Evolutionary conservation across 2,888 invertebrate species (phyloP), one percentile per base, ranked within the genome.

Genomic region (Pandemis corylana): DNA sequence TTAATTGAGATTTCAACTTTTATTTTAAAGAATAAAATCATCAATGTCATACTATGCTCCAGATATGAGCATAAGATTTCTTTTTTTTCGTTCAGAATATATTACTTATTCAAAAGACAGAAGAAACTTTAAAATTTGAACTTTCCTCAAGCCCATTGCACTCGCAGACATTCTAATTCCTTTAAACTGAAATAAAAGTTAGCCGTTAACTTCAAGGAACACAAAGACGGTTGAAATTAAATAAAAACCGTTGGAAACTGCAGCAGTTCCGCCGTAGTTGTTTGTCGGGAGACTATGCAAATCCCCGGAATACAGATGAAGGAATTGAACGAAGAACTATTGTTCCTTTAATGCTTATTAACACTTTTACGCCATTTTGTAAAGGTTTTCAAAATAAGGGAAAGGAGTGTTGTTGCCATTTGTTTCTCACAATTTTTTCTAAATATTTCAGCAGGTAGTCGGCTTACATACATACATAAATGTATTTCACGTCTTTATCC

Each of bases 131-230:
- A 9, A 56, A 20, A 56, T 20, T 20, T 7, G 53, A 20, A 56
- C 20, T 53, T 53, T 0, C 3, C 7, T 20, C 28, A 5, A 59
- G 59, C 28, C 59, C 59, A 59, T 59, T 59, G 59, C 59, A 59
- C 59, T 59, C 59, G 28, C 59, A 20, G 59, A 59, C 59, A 59
- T 59, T 28, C 59, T 59, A 59, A 59, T 59, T 59, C 28, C 28
- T 28, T 59, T 59, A 59, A 59, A 59, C 20, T 12, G 12, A 28
- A 59, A 59, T 59, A 59, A 59, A 59, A 59, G 28, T 59, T 28
- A 59, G 59, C 28, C 20, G 59, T 10, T 10, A 28, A 28, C 59
- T 28, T 28, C 5, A 59, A 12, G 59, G 28, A 59, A 59, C 59
- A 59, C 59, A 59, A 59, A 59, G 59, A 59, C 5, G 10, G 28